These are phyloP conservation scores for Megalops atlanticus DNA, from an alignment of 2,113 vertebrate genomes.

Conservation along the genomic window DNA sequence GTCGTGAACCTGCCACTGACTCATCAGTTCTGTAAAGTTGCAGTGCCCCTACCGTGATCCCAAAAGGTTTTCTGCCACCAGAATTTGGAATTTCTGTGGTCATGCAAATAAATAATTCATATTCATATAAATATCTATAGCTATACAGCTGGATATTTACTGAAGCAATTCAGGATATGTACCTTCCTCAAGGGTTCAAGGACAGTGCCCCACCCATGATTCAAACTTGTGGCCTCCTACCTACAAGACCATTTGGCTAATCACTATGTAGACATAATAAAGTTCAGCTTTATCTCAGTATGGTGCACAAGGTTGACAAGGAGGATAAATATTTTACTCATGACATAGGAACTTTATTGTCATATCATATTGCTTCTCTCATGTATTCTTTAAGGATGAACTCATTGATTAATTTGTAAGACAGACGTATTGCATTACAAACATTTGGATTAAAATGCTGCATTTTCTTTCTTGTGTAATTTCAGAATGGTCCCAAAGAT, in stretches of 20 bases:
- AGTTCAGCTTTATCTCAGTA: neutral
- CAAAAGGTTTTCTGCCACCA: conserved; percentile 51
- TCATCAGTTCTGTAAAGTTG: conserved; percentile 70
- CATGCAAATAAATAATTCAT: too few relatives aligned
- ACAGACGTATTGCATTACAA: neutral
- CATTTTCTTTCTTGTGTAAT: neutral
- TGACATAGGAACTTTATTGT: neutral
- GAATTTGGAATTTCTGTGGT: conserved; percentile 38
- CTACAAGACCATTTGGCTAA: too few relatives aligned
- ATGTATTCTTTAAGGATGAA: neutral
- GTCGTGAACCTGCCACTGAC: conserved; percentile 68
- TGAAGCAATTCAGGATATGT: neutral
- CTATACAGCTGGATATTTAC: neutral
- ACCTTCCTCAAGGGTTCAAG: too few relatives aligned
- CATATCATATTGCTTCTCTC: neutral
- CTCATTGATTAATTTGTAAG: neutral
- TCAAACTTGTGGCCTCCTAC: too few relatives aligned
- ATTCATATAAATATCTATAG: too few relatives aligned
- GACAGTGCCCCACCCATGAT: too few relatives aligned
- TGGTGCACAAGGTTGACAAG: neutral
- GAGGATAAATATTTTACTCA: neutral
- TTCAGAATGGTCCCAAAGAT: neutral
- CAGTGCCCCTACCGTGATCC: conserved; percentile 58
- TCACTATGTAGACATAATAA: neutral
- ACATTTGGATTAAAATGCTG: neutral